phyloP scores from a whole-genome alignment of 1,140 invertebrate genomes.

The Brachionus angularis region DNA sequence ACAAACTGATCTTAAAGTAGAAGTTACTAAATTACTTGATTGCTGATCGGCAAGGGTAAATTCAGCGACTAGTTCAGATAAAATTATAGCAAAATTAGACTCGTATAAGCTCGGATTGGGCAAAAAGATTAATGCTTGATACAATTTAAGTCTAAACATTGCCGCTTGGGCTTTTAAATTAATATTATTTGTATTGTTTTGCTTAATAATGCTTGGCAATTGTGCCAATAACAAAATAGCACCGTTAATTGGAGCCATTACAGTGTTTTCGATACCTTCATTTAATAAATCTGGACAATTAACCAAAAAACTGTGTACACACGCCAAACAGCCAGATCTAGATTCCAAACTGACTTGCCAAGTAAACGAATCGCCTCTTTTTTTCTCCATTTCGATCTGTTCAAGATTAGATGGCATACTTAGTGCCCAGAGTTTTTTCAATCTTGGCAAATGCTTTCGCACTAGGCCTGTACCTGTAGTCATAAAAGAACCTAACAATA shows the following conservation, averaged over 20 bases:
- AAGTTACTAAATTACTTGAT: slow-evolving; percentile 85
- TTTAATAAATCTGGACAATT: slow-evolving; percentile 2
- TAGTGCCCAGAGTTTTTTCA: slow-evolving; percentile 92
- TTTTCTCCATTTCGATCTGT: slow-evolving; percentile 92
- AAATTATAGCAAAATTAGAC: slow-evolving; percentile 52
- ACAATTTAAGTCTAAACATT: slow-evolving; percentile 81
- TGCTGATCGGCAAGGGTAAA: slow-evolving; percentile 82
- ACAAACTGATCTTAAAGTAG: slow-evolving; percentile 75
- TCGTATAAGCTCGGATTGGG: slow-evolving; percentile 60
- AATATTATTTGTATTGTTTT: slow-evolving; percentile 70
- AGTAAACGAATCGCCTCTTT: slow-evolving; percentile 92
- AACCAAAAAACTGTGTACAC: slow-evolving; percentile 46
- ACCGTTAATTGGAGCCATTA: slow-evolving; percentile 4
- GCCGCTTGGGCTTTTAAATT: slow-evolving; percentile 87
- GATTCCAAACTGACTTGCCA: slow-evolving; percentile 98
- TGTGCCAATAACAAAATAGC: slow-evolving; percentile 59
- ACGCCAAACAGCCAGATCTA: slow-evolving; percentile 83
- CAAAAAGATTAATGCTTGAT: slow-evolving; percentile 78
- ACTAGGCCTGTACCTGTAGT: slow-evolving; percentile 85
- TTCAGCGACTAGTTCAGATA: slow-evolving; percentile 83
- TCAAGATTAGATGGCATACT: slow-evolving; percentile 91
- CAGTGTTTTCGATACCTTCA: slow-evolving; percentile 6
- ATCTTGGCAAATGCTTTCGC: slow-evolving; percentile 66
- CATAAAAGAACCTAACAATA: slow-evolving; percentile 91
- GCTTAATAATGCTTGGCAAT: slow-evolving; percentile 77